phyloP scores from a whole-genome alignment of 2,888 invertebrate genomes.

The Marasmarcha lunaedactyla region DNA sequence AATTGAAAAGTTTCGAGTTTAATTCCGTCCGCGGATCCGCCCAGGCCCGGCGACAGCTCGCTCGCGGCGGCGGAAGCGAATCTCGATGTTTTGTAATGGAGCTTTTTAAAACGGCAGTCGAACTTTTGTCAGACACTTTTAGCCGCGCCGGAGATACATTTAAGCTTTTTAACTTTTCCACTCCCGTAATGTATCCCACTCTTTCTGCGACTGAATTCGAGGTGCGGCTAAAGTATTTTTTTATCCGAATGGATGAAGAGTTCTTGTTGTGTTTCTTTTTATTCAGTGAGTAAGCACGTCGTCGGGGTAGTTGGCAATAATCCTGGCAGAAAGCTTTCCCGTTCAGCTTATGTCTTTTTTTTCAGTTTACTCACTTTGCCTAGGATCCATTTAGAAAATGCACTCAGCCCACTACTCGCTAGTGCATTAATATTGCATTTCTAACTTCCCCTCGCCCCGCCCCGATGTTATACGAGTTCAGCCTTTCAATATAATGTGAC shows the following conservation, averaged over 20 bases:
- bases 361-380: constrained; percentile 59
- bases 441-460: constrained; percentile 39
- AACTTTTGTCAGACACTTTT: constrained; percentile 71
- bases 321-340: constrained; percentile 46
- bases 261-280: constrained; percentile 32
- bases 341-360: constrained; percentile 42
- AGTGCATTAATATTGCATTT: constrained; percentile 76
- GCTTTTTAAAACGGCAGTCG: constrained; percentile 71
- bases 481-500: constrained; percentile 19
- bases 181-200: constrained; percentile 68
- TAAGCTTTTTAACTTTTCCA: constrained; percentile 72
- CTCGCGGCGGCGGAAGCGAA: constrained; percentile 63
- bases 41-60: constrained; percentile 47
- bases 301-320: constrained; percentile 44
- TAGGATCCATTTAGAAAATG: constrained; percentile 66
- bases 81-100: constrained; percentile 71
- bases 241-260: constrained; percentile 47
- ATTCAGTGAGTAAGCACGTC: constrained; percentile 41
- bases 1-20: constrained; percentile 61
- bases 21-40: constrained; percentile 44
- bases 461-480: too few relatives aligned
- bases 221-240: constrained; percentile 49
- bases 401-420: constrained; percentile 55
- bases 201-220: constrained; percentile 49
- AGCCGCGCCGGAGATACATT: constrained; percentile 69